phyloP scores from a whole-genome alignment of 1,140 invertebrate species.

The Anoplophora glabripennis region DNA sequence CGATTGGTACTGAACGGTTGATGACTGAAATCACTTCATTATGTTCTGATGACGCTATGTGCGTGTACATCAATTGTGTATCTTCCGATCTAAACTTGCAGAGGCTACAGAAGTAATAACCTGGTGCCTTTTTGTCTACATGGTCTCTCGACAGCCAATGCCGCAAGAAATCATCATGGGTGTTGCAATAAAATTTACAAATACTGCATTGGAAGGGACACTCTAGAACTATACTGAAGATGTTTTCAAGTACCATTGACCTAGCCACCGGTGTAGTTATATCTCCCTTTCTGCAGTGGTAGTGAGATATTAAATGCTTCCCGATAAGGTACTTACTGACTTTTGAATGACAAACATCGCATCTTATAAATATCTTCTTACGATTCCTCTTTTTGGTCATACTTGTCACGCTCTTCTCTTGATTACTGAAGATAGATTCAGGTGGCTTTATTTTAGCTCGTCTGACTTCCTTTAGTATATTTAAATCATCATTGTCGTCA shows the following conservation, averaged over 20 bases:
- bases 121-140: slow-evolving; percentile 48
- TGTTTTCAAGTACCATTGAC: slow-evolving; percentile 70
- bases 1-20: slow-evolving; percentile 75
- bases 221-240: slow-evolving; percentile 70
- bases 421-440: slow-evolving; percentile 26
- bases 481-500: slow-evolving; percentile 51
- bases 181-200: slow-evolving; percentile 83
- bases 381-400: slow-evolving; percentile 53
- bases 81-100: slow-evolving; percentile 71
- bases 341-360: slow-evolving; percentile 66
- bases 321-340: slow-evolving; percentile 69
- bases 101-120: slow-evolving; percentile 69
- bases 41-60: slow-evolving; percentile 66
- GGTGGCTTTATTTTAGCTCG: slow-evolving; percentile 33
- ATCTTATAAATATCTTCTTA: slow-evolving; percentile 58
- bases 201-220: slow-evolving; percentile 79
- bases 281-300: slow-evolving; percentile 70
- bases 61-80: slow-evolving; percentile 64
- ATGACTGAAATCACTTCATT: slow-evolving; percentile 68
- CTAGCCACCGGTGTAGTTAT: slow-evolving; percentile 53
- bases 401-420: slow-evolving; percentile 33
- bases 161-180: slow-evolving; percentile 64
- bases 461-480: slow-evolving; percentile 39
- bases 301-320: slow-evolving; percentile 80
- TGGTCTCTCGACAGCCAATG: slow-evolving; percentile 74